phyloP scores from a whole-genome alignment of 2,113 vertebrate species.

The Petromus typicus region DNA sequence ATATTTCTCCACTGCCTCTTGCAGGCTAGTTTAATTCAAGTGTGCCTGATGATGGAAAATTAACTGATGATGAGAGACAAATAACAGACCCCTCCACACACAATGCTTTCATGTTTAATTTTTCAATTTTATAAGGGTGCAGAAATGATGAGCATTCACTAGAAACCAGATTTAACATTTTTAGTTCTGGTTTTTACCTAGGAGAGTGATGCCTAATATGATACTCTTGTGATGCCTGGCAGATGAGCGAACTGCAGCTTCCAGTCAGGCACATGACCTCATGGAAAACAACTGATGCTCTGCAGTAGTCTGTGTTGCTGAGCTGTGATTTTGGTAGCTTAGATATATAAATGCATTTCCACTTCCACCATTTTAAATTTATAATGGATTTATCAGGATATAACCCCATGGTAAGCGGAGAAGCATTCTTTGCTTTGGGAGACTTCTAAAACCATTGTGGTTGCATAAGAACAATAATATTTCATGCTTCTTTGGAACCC shows the following conservation, averaged over 20 bases:
- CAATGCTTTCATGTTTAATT: background rate
- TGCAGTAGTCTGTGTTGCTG: background rate
- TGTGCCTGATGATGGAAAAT: background rate
- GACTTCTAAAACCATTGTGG: background rate
- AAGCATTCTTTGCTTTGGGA: background rate
- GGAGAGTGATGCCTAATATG: too few relatives aligned
- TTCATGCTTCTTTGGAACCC: background rate
- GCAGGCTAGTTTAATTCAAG: background rate
- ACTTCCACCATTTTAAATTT: background rate
- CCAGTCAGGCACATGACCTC: background rate
- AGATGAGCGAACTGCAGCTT: background rate
- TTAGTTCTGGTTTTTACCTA: background rate
- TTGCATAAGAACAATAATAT: background rate
- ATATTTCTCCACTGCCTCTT: background rate
- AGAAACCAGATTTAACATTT: background rate
- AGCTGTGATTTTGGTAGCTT: background rate
- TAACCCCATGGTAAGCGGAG: background rate
- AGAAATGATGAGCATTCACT: background rate
- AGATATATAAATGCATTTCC: background rate
- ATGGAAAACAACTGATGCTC: background rate
- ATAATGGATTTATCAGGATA: background rate
- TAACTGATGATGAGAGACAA: background rate
- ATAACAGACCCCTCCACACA: background rate
- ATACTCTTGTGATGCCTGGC: background rate
- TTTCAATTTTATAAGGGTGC: background rate